A percentile compares a stretch with the other conserved stretches of the same genome.
phyloP scores from a whole-genome alignment of 2,113 vertebrate species.

The Chaetura pelagica region DNA sequence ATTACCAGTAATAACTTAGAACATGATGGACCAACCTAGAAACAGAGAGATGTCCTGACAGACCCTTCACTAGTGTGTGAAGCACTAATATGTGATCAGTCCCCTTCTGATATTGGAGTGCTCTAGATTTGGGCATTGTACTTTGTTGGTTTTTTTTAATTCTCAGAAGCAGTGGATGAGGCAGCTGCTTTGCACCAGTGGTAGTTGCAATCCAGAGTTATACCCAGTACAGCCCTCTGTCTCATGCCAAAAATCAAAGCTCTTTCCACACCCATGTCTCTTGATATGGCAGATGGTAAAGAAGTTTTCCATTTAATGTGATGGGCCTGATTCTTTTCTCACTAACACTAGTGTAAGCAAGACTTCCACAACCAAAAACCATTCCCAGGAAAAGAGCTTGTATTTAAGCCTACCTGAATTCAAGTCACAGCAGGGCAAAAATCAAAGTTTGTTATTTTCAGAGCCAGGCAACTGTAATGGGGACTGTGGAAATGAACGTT shows the following conservation, averaged over 20 bases:
- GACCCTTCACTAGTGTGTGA: background rate
- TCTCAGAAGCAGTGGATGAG: background rate
- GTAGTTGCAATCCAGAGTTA: background rate
- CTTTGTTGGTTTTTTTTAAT: background rate
- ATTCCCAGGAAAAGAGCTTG: background rate
- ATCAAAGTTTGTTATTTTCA: background rate
- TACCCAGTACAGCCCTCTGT: background rate
- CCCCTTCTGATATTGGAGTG: background rate
- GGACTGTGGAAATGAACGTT: conserved; percentile 33
- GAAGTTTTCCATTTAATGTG: conserved; percentile 35
- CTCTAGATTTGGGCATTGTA: background rate
- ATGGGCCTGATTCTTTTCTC: conserved; percentile 36
- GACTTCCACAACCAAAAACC: conserved; percentile 3
- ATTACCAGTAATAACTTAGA: background rate
- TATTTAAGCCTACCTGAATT: background rate
- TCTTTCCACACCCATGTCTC: background rate
- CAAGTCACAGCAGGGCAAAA: background rate
- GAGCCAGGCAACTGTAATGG: conserved; percentile 9
- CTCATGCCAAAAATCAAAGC: conserved; percentile 31
- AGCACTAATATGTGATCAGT: background rate
- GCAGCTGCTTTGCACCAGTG: background rate
- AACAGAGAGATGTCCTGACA: background rate
- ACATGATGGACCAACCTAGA: background rate
- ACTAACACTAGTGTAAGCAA: background rate
- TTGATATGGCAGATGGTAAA: background rate